A percentile compares a stretch with the other conserved stretches of the same genome.
Conservation (phyloP, 2,113 vertebrate genomes). For the Theristicus caerulescens region DNA sequence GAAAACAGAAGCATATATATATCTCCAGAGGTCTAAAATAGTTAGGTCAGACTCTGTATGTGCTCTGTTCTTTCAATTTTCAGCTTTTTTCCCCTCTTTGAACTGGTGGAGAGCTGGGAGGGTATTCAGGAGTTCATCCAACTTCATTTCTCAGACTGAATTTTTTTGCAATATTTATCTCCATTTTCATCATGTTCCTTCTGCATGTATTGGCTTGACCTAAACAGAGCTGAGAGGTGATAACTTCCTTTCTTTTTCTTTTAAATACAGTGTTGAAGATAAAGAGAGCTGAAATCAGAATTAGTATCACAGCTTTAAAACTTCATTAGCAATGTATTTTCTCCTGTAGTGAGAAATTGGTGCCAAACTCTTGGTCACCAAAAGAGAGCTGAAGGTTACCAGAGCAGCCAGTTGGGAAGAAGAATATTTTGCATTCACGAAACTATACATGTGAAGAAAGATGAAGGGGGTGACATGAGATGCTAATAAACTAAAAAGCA, state of each 20-base stretch:
- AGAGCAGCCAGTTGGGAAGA: neutral
- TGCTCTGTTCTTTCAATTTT: neutral
- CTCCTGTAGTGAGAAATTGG: neutral
- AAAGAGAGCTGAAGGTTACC: neutral
- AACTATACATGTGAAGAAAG: neutral
- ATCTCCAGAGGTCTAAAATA: neutral
- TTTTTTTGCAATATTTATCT: neutral
- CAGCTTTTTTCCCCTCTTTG: neutral
- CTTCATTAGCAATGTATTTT: neutral
- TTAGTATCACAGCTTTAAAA: neutral
- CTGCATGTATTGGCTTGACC: neutral
- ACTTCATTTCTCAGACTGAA: neutral
- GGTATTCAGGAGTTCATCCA: neutral
- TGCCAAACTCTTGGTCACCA: neutral
- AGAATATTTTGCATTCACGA: neutral
- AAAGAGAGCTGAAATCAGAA: neutral
- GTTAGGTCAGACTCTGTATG: neutral
- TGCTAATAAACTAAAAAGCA: neutral
- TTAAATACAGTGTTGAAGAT: neutral
- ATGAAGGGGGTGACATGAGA: fast-evolving
- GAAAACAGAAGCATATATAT: neutral
- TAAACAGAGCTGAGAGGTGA: neutral
- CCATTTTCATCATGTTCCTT: neutral
- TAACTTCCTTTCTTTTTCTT: neutral
- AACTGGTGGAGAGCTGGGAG: neutral